A percentile compares a stretch with the other conserved stretches of the same genome.
phyloP scores from a whole-genome alignment of 2,888 invertebrate genomes.

The Parnassius smintheus region DNA sequence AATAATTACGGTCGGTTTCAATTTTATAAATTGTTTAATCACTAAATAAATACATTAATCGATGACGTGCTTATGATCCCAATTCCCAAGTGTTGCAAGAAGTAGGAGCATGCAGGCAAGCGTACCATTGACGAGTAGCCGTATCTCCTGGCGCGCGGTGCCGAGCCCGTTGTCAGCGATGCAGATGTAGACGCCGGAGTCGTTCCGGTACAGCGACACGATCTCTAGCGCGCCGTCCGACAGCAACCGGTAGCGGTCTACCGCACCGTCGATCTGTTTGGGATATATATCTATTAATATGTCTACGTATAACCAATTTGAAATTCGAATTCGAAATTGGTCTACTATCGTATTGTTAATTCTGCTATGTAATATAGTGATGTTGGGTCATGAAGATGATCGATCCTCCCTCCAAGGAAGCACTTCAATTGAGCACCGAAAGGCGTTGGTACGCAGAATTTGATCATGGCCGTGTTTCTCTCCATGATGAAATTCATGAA shows the following conservation, averaged over 20 bases:
- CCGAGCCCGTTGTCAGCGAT: constrained; percentile 90
- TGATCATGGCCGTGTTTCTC: too few relatives aligned
- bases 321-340: too few relatives aligned
- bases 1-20: too few relatives aligned
- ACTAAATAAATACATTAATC: neutral
- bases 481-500: too few relatives aligned
- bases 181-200: constrained; percentile 93
- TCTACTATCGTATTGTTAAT: too few relatives aligned
- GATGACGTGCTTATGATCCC: constrained; percentile 1
- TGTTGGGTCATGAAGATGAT: too few relatives aligned
- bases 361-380: too few relatives aligned
- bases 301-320: too few relatives aligned
- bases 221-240: constrained; percentile 91
- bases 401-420: too few relatives aligned
- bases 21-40: neutral
- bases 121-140: constrained; percentile 88
- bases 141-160: constrained; percentile 84
- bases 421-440: too few relatives aligned
- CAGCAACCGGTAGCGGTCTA: constrained; percentile 86
- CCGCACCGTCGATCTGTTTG: constrained; percentile 85
- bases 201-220: constrained; percentile 88
- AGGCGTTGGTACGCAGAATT: too few relatives aligned
- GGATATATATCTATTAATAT: too few relatives aligned
- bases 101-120: constrained; percentile 21
- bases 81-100: neutral